Base-by-base conservation (phyloP, 1,140 invertebrate genomes). In the Drosophila dunni region DNA sequence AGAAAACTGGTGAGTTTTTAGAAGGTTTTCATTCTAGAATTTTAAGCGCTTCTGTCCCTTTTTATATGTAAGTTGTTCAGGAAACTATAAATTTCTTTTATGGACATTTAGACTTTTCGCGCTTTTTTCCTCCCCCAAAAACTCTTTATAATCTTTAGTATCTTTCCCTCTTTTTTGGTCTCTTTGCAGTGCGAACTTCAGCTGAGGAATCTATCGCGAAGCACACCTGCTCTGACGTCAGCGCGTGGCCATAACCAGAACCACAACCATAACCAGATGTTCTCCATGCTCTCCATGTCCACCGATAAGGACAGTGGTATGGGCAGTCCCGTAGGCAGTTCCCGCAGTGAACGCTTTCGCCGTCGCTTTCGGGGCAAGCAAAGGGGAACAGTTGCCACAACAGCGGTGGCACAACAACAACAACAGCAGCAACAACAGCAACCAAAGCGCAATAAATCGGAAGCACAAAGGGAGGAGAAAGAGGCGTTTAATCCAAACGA, bases 401-500 rank as follows among this genome's bases (percentile, higher is more conserved):
- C 36, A 13, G n/a, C 53, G 34, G 20, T 24, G 34, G 24, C 13
- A 57, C 58, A 50, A 63, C 77, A 34, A 10, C 48, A 13, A 64
- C 53, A 34, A 56, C 58, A n/a, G 68, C 53, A 9, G 24, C 62
- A 64, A 53, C 36, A 46, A 40, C 62, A 80, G 36, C 84, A 91
- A 70, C 77, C 90, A 63, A 91, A 90, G 66, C 81, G 57, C 8
- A 71, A 44, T 44, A 65, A 46, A 1, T 33, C 42, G 9, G 61
- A 33, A 38, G 56, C 34, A 44, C n/a, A 17, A 24, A n/a, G n/a
- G 48, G 48, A 54, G 24, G 20, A 69, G 33, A n/a, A 34, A 5
- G 42, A 36, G 17, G 40, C 15, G 17, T n/a, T 20, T 24, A 65
- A 65, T 56, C 75, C 81, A 3, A 95, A 95, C 56, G 95, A 97